A percentile compares a stretch with the other conserved stretches of the same genome.
Evolutionary conservation across 92 coral and sea anemone species (phyloP).

Genomic region (Actinostola sp.): DNA sequence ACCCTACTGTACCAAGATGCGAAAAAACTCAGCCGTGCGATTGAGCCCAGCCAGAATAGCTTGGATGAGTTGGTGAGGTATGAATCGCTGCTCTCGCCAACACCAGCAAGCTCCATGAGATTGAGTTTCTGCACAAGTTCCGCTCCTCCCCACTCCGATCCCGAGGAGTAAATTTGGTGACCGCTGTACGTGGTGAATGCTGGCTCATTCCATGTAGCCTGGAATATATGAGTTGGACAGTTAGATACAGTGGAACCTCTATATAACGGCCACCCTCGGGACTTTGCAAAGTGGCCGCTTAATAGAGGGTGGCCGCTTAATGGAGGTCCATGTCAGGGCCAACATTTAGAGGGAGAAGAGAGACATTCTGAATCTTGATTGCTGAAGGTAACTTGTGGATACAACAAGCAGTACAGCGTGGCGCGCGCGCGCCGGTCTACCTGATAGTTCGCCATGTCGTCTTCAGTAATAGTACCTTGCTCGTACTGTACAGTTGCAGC

Average conservation of each 20-base stretch:
- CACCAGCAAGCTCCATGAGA: conserved; percentile 83
- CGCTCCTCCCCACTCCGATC: conserved; percentile 88
- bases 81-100: conserved; percentile 51
- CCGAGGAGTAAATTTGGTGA: conserved; percentile 59
- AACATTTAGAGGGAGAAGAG: too few relatives aligned
- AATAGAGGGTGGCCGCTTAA: too few relatives aligned
- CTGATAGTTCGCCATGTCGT: conserved; percentile 74
- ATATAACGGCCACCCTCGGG: too few relatives aligned
- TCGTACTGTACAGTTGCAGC: conserved; percentile 55
- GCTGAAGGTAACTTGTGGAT: too few relatives aligned
- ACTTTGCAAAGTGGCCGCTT: too few relatives aligned
- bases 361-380: too few relatives aligned
- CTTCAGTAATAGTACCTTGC: conserved; percentile 66
- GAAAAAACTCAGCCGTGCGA: conserved; percentile 75
- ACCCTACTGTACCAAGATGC: conserved; percentile 62
- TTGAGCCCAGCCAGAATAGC: conserved; percentile 87
- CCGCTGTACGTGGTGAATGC: conserved; percentile 75
- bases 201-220: conserved; percentile 79
- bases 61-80: conserved; percentile 74
- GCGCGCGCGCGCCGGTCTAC: conserved; percentile 4
- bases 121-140: conserved; percentile 79
- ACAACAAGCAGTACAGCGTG: too few relatives aligned
- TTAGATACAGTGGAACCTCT: too few relatives aligned
- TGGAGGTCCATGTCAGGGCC: too few relatives aligned
- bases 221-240: not conserved